These are phyloP conservation scores for Aurelia coerulea DNA, from an alignment of 30 jellyfish, hydroid and myxozoan genomes.

Conservation along the genomic window DNA sequence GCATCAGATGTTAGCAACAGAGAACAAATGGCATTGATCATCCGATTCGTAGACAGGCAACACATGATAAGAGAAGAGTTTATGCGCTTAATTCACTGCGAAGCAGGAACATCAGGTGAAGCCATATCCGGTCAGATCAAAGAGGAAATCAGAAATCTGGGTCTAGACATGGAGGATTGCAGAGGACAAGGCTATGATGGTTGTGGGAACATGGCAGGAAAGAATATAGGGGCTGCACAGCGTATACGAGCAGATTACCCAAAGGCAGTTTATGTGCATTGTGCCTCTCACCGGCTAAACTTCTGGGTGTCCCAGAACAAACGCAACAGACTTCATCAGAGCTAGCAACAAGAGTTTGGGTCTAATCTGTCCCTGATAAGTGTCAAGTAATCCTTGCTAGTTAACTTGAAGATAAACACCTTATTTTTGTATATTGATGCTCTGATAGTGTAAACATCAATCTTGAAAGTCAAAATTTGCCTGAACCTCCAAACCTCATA, in stretches of 20 bases:
- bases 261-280: too few relatives aligned
- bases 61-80: not conserved
- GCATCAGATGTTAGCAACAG: slow-evolving; percentile 7
- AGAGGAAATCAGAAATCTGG: not conserved
- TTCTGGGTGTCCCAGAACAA: too few relatives aligned
- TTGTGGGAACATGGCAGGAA: slow-evolving; percentile 57
- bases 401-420: too few relatives aligned
- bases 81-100: not conserved
- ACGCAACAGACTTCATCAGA: too few relatives aligned
- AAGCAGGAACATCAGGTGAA: slow-evolving; percentile 19
- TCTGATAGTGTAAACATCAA: too few relatives aligned
- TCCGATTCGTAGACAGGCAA: slow-evolving; percentile 15
- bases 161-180: slow-evolving; percentile 16
- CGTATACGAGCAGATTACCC: slow-evolving; percentile 24
- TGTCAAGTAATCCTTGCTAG: too few relatives aligned
- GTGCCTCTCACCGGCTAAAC: too few relatives aligned
- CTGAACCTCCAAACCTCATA: too few relatives aligned
- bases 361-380: too few relatives aligned
- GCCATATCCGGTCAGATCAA: slow-evolving; percentile 6
- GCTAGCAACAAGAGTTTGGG: too few relatives aligned
- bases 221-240: slow-evolving; percentile 34
- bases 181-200: slow-evolving; percentile 64
- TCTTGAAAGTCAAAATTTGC: too few relatives aligned
- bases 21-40: slow-evolving; percentile 14
- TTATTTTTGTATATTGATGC: too few relatives aligned